Evolutionary conservation across 2,113 vertebrate genomes (phyloP).

Genomic region (Oryzias celebensis): DNA sequence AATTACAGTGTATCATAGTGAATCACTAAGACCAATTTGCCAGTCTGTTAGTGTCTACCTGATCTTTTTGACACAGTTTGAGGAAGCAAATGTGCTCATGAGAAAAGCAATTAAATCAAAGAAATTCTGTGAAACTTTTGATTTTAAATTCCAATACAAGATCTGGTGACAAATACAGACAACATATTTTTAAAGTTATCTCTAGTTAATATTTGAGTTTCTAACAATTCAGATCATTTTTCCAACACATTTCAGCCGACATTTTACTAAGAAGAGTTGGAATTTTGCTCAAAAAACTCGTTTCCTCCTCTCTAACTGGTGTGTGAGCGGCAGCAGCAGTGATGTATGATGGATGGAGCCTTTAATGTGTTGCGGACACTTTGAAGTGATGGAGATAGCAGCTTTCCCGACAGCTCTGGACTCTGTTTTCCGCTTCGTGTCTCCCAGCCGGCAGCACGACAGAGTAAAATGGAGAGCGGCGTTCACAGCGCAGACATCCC

Average conservation of each 20-base stretch:
- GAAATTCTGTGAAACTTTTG: neutral
- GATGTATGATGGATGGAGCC: conserved; percentile 39
- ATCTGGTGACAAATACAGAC: no score
- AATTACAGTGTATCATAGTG: conserved; percentile 47
- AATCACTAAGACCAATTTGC: conserved; percentile 24
- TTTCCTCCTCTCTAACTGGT: conserved; percentile 37
- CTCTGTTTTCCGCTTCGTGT: conserved; percentile 58
- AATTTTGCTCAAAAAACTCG: conserved; percentile 18
- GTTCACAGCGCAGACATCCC: conserved; percentile 47
- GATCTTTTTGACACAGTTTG: conserved; percentile 12
- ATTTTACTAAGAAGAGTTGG: neutral
- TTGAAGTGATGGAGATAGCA: conserved; percentile 62
- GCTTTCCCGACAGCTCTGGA: conserved; percentile 61
- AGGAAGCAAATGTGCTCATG: neutral
- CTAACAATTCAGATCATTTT: no score
- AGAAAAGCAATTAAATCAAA: neutral
- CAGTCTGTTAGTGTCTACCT: neutral
- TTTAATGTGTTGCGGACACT: conserved; percentile 55
- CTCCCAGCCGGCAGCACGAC: conserved; percentile 32
- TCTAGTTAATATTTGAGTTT: no score
- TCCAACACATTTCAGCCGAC: no score
- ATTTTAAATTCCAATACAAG: neutral
- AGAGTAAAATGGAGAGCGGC: conserved; percentile 23
- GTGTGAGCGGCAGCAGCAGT: conserved; percentile 39
- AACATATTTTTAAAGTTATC: no score